Evolutionary conservation across 2,113 vertebrate genomes (phyloP), one percentile per base, ranked within the genome.

Genomic region (Cygnus buccinator): DNA sequence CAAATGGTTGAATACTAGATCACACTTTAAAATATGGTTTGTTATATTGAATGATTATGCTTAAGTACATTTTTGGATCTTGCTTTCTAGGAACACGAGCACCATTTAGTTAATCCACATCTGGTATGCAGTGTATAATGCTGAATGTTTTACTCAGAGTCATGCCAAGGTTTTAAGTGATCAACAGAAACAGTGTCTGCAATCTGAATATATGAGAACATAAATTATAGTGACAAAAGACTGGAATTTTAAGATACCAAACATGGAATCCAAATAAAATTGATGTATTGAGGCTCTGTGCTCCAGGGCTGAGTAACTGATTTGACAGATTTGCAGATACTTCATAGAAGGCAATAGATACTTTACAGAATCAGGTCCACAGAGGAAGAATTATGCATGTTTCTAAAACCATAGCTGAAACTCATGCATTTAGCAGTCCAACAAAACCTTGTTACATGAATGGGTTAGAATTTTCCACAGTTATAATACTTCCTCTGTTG

Each of bases 101-200:
- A 87, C 28, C 8, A 37, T 88, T 93, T 96, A 84, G 35, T 87
- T 72, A 91, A 87, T 58, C 86, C 55, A 79, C 26, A 87, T 37
- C 82, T 91, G 79, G 44, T 83, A 33, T 5, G 7, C 8, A 92
- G 48, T 70, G 43, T 31, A 37, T 80, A 88, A 43, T 67, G 44
- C 61, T 80, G 20, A 35, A 55, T n/a, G 15, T 71, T 94, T 94
- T 63, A 63, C 74, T 91, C 19, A 0, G 41, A 87, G 52, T 72
- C 61, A n/a, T 55, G 58, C 23, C 57, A 93, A 54, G 87, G 41
- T 77, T 78, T 68, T 39, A 79, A 87, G 79, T 25, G 33, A 89
- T 35, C 62, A 26, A 18, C 50, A 89, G 77, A 87, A 94, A 83
- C 0, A 7, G n/a, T 50, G 46, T 66, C 61, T 87, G 66, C 31